phyloP scores from a whole-genome alignment of 2,888 invertebrate genomes.

The Phorcus lineatus region DNA sequence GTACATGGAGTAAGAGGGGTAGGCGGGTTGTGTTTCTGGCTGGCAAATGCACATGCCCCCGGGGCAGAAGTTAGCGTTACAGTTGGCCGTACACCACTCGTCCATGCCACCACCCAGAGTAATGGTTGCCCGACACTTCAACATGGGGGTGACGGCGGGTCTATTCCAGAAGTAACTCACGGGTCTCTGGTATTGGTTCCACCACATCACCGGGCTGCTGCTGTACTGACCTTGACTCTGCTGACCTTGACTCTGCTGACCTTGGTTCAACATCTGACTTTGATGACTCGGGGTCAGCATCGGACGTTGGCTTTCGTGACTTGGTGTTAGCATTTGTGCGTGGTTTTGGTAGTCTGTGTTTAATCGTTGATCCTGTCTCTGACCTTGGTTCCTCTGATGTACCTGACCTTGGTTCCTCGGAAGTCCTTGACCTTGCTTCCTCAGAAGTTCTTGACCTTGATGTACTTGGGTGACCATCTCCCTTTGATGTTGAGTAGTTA shows the following conservation, averaged over 20 bases:
- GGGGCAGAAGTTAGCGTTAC: slow-evolving; percentile 64
- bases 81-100: slow-evolving; percentile 65
- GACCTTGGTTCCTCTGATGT: too few species aligned
- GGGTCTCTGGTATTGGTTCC: slow-evolving; percentile 28
- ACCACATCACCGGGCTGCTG: slow-evolving; percentile 21
- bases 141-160: not conserved
- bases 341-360: not conserved
- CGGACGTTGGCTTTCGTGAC: slow-evolving; percentile 14
- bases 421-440: too few species aligned
- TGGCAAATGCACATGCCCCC: slow-evolving; percentile 43
- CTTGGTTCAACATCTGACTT: not conserved
- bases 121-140: slow-evolving; percentile 57
- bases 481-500: too few species aligned
- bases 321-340: not conserved
- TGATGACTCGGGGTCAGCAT: not conserved
- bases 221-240: not conserved
- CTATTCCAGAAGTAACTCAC: slow-evolving; percentile 24
- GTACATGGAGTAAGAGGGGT: slow-evolving; percentile 15
- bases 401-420: too few species aligned
- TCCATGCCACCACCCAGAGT: slow-evolving; percentile 63
- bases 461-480: too few species aligned
- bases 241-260: not conserved
- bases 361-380: too few species aligned
- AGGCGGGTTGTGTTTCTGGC: not conserved
- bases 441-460: too few species aligned